Evolutionary conservation across 2,113 vertebrate genomes (phyloP), one percentile per base, ranked within the genome.

Genomic region (Cynoglossus semilaevis): DNA sequence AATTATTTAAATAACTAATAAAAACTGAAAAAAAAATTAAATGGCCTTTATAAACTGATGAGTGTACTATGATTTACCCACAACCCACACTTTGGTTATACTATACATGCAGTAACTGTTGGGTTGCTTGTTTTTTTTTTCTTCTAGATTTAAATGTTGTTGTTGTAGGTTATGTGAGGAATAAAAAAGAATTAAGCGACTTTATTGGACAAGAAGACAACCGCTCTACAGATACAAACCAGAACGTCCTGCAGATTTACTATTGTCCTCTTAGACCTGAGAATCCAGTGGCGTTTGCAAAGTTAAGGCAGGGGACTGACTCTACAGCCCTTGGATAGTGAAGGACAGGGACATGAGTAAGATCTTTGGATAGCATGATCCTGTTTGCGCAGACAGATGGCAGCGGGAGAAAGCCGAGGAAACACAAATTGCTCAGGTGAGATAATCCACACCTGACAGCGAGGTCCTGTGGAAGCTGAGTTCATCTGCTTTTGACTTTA

Each of bases 401-500:
- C 9, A 36, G 47, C 15, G 58, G 58, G 19, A 62, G 35, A 58
- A 55, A 58, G 62, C 61, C 15, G 35, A 60, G 52, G 52, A 78
- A 71, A 79, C 67, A 66, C 76, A 80, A 77, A 80, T 74, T 77
- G 71, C 35, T 7, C 53, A 67, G 76, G 79, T 74, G 67, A 82
- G 76, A 79, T 77, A 80, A 77, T 81, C 70, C 70, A 36, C 46
- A 77, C 48, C 63, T 73, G 79, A 81, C 63, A 81, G 41, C 7
- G 40, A 72, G 71, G 67, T 79, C 77, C 61, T 45, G 44, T 58
- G 55, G 60, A 76, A 63, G 79, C 75, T 85, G 78, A 80, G 79
- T 69, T 78, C 76, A 76, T 72, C 68, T 79, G 74, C 76, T 82
- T 80, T 72, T 74, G 77, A 77, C 79, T 81, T 73, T 43, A 16